Evolutionary conservation across 1,140 invertebrate species (phyloP), one percentile per base, ranked within the genome.

Genomic region (Hypothenemus hampei): DNA sequence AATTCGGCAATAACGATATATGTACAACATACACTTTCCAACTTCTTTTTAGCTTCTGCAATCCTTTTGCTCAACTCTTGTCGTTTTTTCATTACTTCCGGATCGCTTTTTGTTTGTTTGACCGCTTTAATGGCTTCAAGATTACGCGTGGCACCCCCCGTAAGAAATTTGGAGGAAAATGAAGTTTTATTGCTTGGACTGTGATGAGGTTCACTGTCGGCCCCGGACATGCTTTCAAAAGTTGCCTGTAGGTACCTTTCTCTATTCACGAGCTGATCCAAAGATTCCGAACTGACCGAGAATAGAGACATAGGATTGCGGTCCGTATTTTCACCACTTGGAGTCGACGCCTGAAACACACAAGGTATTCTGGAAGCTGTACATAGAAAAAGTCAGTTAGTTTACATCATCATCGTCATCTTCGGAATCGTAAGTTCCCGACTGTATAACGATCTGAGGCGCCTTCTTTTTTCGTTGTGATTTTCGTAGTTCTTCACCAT

Each of bases 41-140:
- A 73, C 73, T 92, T 91, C 63, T 85, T 81, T 68, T 87, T 81
- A 0, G 91, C 92, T 73, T 93, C 91, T 66, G 89, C 83, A 68
- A 93, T 89, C 65, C 89, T 79, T 67, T 88, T 82, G 59, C 87
- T 81, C 37, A 94, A 72, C 69, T 93, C 89, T 71, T 92, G 86
- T 35, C 90, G 77, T 62, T 87, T 87, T 50, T 83, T 84, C 3
- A 80, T 78, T 1, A 84, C 80, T 56, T 85, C 83, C 1, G 77
- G 71, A 66, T 86, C 83, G 22, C 69, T 71, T 62, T 77, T 75
- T 0, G 73, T 69, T 60, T 78, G 74, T 58, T 77, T 80, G 0
- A 76, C 72, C n/a, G 78, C 77, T 44, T 77, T 75, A 50, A 79
- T 77, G 0, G 78, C 75, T 22, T 75, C 75, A 13, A 72, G 70